These are phyloP conservation scores for Drosophila simulans DNA, from an alignment of 1,140 invertebrate genomes.

Conservation along the genomic window DNA sequence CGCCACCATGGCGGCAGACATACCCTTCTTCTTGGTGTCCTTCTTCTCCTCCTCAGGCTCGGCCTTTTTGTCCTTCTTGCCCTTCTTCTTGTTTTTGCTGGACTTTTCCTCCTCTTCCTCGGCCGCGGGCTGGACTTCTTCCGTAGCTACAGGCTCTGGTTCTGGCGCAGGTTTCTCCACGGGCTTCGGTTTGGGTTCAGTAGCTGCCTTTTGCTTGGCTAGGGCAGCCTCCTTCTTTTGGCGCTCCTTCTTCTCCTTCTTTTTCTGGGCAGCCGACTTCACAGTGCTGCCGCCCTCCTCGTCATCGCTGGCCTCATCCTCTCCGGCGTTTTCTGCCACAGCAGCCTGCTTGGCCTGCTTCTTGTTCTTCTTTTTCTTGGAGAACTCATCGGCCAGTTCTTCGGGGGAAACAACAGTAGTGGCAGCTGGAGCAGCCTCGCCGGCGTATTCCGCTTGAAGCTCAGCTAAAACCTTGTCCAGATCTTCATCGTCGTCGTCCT, in stretches of 20 bases:
- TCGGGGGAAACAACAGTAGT: constrained; percentile 61
- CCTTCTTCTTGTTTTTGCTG: constrained; percentile 87
- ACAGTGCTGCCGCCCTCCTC: constrained; percentile 88
- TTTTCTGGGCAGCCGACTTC: constrained; percentile 93
- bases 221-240: constrained; percentile 89
- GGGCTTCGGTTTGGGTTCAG: constrained; percentile 85
- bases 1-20: constrained; percentile 91
- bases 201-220: constrained; percentile 85
- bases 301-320: constrained; percentile 84
- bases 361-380: constrained; percentile 85
- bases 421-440: constrained; percentile 84
- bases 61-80: constrained; percentile 86
- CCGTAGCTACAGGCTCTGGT: constrained; percentile 82
- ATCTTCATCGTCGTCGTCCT: constrained; percentile 91
- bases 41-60: constrained; percentile 86
- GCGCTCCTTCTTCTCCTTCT: constrained; percentile 94
- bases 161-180: constrained; percentile 70
- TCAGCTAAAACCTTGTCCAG: constrained; percentile 93
- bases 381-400: constrained; percentile 85
- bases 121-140: constrained; percentile 83
- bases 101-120: constrained; percentile 84
- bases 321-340: constrained; percentile 58
- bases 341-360: constrained; percentile 82
- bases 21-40: constrained; percentile 86
- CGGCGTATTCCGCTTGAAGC: constrained; percentile 91